Conservation (phyloP, 1,140 invertebrate genomes). For the Drosophila mayri region DNA sequence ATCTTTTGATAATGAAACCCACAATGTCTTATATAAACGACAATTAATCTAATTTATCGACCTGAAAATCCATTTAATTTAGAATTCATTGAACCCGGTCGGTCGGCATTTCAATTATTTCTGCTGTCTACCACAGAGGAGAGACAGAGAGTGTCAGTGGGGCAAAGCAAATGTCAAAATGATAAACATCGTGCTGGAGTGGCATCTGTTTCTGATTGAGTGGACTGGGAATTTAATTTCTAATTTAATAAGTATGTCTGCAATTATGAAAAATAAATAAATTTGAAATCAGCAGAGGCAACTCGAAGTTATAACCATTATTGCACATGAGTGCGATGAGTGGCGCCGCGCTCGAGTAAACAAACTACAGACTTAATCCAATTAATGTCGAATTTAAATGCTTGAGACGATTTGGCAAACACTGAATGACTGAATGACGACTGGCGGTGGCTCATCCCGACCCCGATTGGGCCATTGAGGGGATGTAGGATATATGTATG, state of each 20-base stretch:
- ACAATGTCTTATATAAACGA: not conserved
- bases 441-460: slow-evolving; percentile 4
- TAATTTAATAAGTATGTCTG: slow-evolving; percentile 65
- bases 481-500: not conserved
- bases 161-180: slow-evolving; percentile 26
- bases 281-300: slow-evolving; percentile 38
- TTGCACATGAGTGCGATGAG: slow-evolving; percentile 36
- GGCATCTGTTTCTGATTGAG: slow-evolving; percentile 1
- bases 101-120: slow-evolving; percentile 33
- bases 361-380: slow-evolving; percentile 73
- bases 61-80: slow-evolving; percentile 30
- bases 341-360: slow-evolving; percentile 39
- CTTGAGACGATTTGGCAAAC: slow-evolving; percentile 64
- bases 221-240: slow-evolving; percentile 16
- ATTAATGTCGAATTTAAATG: slow-evolving; percentile 79
- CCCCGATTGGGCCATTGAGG: slow-evolving; percentile 38
- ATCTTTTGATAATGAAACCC: not conserved
- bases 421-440: slow-evolving; percentile 13
- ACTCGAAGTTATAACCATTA: slow-evolving; percentile 13
- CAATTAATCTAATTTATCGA: slow-evolving; percentile 12
- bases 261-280: slow-evolving; percentile 63
- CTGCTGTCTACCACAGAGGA: slow-evolving; percentile 12
- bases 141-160: not conserved
- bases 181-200: slow-evolving; percentile 6
- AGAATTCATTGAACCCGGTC: slow-evolving; percentile 18